These are phyloP conservation scores for Tiaroga cobitis DNA, from an alignment of 2,797 vertebrate genomes.

Conservation along the genomic window DNA sequence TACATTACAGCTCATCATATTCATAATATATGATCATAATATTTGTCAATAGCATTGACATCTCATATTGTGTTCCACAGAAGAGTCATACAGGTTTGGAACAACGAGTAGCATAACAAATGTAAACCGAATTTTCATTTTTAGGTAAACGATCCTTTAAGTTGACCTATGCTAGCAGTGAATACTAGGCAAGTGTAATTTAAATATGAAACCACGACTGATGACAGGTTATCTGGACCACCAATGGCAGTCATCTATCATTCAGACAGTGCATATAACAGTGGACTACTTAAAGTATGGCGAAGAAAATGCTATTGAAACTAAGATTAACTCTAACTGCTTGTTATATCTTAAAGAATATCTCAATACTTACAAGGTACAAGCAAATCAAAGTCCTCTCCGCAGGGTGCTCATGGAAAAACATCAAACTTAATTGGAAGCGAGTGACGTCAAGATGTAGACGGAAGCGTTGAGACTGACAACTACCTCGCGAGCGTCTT, in stretches of 20 bases:
- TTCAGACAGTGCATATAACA: background rate
- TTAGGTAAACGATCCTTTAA: background rate
- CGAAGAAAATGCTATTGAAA: background rate
- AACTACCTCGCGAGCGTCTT: slow-evolving; percentile 35
- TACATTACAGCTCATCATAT: background rate
- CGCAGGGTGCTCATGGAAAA: slow-evolving; percentile 73
- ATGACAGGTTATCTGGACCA: background rate
- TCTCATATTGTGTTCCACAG: background rate
- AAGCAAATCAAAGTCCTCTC: slow-evolving; percentile 73
- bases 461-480: slow-evolving; percentile 62
- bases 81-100: background rate
- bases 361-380: slow-evolving; percentile 70
- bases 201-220: background rate
- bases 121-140: background rate
- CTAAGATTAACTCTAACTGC: background rate
- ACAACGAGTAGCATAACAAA: background rate
- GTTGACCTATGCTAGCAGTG: background rate
- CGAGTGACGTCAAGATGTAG: slow-evolving; percentile 66
- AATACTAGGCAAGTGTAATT: background rate
- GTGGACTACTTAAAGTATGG: background rate
- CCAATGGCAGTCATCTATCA: background rate
- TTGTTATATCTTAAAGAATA: background rate
- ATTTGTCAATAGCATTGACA: background rate
- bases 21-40: too few species aligned
- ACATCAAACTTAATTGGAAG: slow-evolving; percentile 64